Evolutionary conservation across 2,888 invertebrate genomes (phyloP).

Genomic region (Himalopsyche anomala): DNA sequence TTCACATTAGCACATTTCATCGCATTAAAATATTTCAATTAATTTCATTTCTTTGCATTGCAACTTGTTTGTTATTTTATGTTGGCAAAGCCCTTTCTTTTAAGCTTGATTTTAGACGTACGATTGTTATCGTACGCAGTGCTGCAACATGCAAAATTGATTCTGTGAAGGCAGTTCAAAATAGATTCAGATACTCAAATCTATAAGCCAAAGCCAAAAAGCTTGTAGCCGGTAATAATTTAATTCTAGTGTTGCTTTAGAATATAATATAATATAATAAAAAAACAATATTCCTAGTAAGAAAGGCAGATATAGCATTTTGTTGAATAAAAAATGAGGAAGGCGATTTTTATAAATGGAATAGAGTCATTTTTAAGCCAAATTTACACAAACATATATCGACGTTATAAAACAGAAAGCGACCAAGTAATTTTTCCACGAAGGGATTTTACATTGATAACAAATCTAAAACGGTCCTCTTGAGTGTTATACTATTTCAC

Average conservation of each 20-base stretch:
- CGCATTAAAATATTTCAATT: conserved; percentile 1
- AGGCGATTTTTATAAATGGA: conserved; percentile 13
- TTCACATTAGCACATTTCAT: background rate
- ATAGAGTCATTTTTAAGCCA: conserved; percentile 3
- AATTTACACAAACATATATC: background rate
- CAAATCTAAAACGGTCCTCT: no score
- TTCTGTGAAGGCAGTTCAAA: conserved; percentile 18
- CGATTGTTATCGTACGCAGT: conserved; percentile 32
- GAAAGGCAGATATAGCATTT: conserved; percentile 22
- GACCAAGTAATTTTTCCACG: no score
- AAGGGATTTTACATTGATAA: no score
- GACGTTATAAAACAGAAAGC: no score
- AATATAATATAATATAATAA: conserved; percentile 15
- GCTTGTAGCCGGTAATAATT: conserved; percentile 35
- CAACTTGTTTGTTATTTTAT: conserved; percentile 7
- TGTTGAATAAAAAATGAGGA: conserved; percentile 25
- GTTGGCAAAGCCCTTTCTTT: conserved; percentile 42
- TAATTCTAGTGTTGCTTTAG: conserved; percentile 25
- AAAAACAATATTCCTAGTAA: conserved; percentile 9
- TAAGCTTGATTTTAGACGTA: conserved; percentile 36
- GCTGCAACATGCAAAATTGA: conserved; percentile 38
- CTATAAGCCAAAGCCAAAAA: conserved; percentile 42
- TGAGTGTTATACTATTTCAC: no score
- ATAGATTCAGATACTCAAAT: conserved; percentile 22
- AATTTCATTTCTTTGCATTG: conserved; percentile 13